Percentiles rank a stretch among this genome's conserved stretches.
phyloP scores from a whole-genome alignment of 2,888 invertebrate genomes.

The Lithophane socia region DNA sequence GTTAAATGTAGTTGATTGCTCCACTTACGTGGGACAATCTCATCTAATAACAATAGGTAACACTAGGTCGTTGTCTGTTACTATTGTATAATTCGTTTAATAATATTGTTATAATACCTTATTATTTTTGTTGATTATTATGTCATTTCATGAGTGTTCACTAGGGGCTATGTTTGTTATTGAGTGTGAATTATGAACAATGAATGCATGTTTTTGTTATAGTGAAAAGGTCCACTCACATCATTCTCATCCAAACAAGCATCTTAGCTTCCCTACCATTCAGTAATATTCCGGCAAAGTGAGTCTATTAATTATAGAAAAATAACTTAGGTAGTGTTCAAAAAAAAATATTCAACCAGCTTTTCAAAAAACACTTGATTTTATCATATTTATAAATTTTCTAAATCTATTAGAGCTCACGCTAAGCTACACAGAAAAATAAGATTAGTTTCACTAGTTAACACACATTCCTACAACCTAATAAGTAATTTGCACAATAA shows the following conservation, averaged over 20 bases:
- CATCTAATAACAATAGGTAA: conserved; percentile 75
- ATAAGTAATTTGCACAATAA: conserved; percentile 17
- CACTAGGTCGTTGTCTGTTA: conserved; percentile 78
- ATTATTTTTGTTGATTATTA: conserved; percentile 36
- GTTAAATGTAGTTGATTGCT: conserved; percentile 70
- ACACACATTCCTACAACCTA: conserved; percentile 2
- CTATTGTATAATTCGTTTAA: conserved; percentile 63
- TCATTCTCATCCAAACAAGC: no score
- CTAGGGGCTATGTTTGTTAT: background rate
- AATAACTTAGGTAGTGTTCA: background rate
- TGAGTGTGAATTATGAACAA: conserved; percentile 1
- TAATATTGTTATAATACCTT: conserved; percentile 48
- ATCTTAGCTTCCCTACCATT: background rate
- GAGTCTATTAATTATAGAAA: background rate
- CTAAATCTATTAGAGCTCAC: background rate
- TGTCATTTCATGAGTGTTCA: conserved; percentile 5
- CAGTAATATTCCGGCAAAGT: background rate
- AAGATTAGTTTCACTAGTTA: background rate
- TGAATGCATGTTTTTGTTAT: background rate
- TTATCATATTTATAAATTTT: background rate
- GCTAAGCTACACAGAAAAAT: background rate
- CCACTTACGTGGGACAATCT: conserved; percentile 83
- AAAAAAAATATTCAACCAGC: no score
- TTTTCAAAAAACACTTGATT: background rate
- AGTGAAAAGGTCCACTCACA: background rate